Conservation (phyloP, 2,113 vertebrate genomes). For the Aegithalos caudatus region DNA sequence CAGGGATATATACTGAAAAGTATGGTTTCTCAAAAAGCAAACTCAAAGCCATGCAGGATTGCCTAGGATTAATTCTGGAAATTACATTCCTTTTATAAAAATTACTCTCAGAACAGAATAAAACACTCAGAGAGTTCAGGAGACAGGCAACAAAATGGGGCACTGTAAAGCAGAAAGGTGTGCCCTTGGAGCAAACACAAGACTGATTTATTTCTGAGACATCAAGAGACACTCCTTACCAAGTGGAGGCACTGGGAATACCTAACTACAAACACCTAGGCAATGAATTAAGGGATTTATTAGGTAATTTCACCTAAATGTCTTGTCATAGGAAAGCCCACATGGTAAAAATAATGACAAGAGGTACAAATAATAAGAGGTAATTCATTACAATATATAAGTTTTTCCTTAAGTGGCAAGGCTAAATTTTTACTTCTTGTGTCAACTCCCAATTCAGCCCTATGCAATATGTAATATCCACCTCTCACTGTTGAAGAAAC, state of each 20-base stretch:
- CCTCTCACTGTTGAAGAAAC: neutral
- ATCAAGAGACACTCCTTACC: neutral
- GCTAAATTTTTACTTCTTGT: neutral
- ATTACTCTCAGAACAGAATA: neutral
- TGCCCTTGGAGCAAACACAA: neutral
- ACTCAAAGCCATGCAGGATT: neutral
- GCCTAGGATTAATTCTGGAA: neutral
- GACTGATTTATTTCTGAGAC: neutral
- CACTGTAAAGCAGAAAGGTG: neutral
- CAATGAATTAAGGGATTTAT: neutral
- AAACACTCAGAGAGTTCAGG: neutral
- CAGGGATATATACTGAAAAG: neutral
- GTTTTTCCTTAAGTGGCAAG: neutral
- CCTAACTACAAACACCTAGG: neutral
- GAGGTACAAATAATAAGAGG: neutral
- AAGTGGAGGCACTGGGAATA: neutral
- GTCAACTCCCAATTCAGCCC: neutral
- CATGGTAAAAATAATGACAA: neutral
- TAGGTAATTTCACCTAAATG: neutral
- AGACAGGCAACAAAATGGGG: neutral
- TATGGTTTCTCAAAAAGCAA: neutral
- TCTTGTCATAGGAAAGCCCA: neutral
- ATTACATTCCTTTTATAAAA: neutral
- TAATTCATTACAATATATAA: neutral
- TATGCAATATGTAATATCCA: neutral